Conservation (phyloP, 2,888 invertebrate genomes). For the Caenorhabditis wallacei region DNA sequence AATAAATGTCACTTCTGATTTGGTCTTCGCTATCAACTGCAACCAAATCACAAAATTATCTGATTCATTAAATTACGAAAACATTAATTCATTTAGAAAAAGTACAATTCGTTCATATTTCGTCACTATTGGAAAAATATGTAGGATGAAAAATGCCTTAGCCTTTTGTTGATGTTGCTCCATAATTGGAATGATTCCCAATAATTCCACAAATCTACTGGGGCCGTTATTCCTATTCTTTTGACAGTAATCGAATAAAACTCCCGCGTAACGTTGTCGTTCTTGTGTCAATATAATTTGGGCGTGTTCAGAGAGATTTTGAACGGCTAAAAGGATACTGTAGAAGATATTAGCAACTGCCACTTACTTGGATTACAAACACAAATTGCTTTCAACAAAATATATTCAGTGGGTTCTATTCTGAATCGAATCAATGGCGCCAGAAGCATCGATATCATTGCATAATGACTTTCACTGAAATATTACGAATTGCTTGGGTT, state of each 20-base stretch:
- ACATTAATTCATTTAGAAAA: background rate
- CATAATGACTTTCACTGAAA: too few species aligned
- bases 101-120: background rate
- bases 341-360: too few species aligned
- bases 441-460: conserved; percentile 3
- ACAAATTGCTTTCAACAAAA: conserved; percentile 34
- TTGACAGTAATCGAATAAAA: conserved; percentile 22
- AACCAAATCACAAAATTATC: too few species aligned
- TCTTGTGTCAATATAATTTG: conserved; percentile 17
- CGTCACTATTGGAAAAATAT: conserved; percentile 7
- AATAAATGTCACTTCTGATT: too few species aligned
- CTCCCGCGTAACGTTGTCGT: conserved; percentile 17
- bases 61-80: too few species aligned
- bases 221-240: conserved; percentile 16
- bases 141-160: conserved; percentile 30
- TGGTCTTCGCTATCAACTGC: too few species aligned
- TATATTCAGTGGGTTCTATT: conserved; percentile 10
- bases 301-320: conserved; percentile 35
- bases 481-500: too few species aligned
- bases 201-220: conserved; percentile 8
- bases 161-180: conserved; percentile 39
- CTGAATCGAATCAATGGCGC: conserved; percentile 32
- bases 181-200: conserved; percentile 23
- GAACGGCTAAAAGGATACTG: conserved; percentile 40
- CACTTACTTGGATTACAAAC: conserved; percentile 44